These are phyloP conservation scores for Pentamera pediparva DNA, from an alignment of 53 echinoderm and acorn worm genomes.

Conservation along the genomic window DNA sequence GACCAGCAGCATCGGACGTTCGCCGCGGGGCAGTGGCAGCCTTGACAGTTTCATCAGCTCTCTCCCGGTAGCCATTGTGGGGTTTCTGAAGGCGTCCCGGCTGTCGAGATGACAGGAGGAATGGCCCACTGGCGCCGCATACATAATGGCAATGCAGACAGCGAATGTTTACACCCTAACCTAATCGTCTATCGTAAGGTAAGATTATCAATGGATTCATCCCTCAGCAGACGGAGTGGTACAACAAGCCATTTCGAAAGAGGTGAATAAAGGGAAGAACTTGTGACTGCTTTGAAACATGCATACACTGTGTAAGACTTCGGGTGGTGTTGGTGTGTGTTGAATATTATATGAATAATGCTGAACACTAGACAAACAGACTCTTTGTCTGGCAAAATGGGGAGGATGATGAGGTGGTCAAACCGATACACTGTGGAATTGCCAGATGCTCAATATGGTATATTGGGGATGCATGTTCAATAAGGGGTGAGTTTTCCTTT, in stretches of 20 bases:
- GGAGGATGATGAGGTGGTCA: too few relatives aligned
- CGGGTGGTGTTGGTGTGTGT: too few relatives aligned
- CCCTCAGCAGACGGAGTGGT: not conserved
- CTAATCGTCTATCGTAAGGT: conserved; percentile 92
- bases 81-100: conserved; percentile 13
- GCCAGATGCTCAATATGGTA: too few relatives aligned
- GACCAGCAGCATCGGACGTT: not conserved
- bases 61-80: not conserved
- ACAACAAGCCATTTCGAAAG: not conserved
- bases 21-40: not conserved
- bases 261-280: not conserved
- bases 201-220: conserved; percentile 15
- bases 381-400: too few relatives aligned
- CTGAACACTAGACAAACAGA: too few relatives aligned
- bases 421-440: too few relatives aligned
- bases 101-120: conserved; percentile 39
- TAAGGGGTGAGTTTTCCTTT: too few relatives aligned
- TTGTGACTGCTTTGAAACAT: too few relatives aligned
- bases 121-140: conserved; percentile 90
- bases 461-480: too few relatives aligned
- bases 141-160: conserved; percentile 74
- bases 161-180: conserved; percentile 75
- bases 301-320: too few relatives aligned
- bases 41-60: conserved; percentile 22
- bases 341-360: too few relatives aligned